Evolutionary conservation across 2,113 vertebrate genomes (phyloP).

Genomic region (Alectura lathami): DNA sequence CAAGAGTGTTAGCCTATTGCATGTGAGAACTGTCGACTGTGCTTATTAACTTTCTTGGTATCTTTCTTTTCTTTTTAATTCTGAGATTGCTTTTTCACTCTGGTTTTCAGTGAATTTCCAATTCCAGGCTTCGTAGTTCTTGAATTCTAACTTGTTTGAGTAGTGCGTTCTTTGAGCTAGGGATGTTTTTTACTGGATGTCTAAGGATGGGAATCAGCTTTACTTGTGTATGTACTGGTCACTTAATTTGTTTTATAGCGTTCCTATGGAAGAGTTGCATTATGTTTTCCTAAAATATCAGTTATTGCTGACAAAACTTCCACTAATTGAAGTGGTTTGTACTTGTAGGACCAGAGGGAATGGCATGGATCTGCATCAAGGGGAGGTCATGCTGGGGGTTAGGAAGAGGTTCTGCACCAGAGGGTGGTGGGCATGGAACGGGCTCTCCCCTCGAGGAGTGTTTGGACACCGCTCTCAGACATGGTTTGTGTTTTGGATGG

Average conservation of each 20-base stretch:
- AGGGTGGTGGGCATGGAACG: neutral
- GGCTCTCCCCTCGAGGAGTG: neutral
- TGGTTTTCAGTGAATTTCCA: neutral
- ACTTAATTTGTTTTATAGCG: neutral
- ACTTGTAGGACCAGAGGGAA: neutral
- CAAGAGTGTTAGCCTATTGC: neutral
- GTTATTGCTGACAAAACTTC: neutral
- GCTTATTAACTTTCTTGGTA: neutral
- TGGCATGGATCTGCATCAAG: neutral
- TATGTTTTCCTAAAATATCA: neutral
- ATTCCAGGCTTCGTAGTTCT: neutral
- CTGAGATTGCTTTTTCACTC: neutral
- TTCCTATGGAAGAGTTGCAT: neutral
- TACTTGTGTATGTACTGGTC: neutral
- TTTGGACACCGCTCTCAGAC: neutral
- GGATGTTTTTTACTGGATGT: neutral
- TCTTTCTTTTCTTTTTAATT: neutral
- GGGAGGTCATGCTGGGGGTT: neutral
- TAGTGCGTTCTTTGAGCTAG: neutral
- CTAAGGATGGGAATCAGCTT: neutral
- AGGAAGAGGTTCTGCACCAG: neutral
- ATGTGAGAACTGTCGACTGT: neutral
- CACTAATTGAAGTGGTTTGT: neutral
- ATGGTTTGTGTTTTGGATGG: neutral
- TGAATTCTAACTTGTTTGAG: neutral